Conservation (phyloP, 2,888 invertebrate species). For the Acrobasis consociella region DNA sequence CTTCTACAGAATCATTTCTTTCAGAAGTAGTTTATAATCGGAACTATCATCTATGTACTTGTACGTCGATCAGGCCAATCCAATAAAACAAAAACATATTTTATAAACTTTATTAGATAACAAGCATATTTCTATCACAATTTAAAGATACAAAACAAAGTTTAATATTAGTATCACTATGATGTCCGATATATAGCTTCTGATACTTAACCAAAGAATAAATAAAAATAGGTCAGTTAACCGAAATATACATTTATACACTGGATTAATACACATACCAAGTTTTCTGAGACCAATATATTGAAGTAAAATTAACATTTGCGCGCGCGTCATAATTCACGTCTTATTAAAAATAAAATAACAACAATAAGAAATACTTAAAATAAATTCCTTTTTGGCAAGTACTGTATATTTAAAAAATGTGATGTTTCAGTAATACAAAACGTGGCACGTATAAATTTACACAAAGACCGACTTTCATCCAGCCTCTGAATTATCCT, state of each 20-base stretch:
- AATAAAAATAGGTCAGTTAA: conserved; percentile 37
- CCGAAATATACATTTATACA: not conserved
- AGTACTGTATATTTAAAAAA: not conserved
- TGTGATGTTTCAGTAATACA: not conserved
- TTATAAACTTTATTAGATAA: conserved; percentile 61
- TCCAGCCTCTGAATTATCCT: not conserved
- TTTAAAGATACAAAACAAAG: conserved; percentile 53
- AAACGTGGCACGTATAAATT: not conserved
- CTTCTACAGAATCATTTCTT: no score
- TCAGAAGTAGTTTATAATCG: not conserved
- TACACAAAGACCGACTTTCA: not conserved
- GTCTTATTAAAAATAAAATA: not conserved
- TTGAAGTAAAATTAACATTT: not conserved
- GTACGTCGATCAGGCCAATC: no score
- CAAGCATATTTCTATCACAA: conserved; percentile 52
- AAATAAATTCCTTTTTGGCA: not conserved
- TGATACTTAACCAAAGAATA: conserved; percentile 43
- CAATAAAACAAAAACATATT: conserved; percentile 30
- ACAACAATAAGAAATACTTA: not conserved
- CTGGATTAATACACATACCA: not conserved
- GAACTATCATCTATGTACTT: not conserved
- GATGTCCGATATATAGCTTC: conserved; percentile 70
- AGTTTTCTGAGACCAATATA: not conserved
- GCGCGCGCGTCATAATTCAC: not conserved
- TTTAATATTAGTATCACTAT: conserved; percentile 72